phyloP scores from a whole-genome alignment of 2,113 vertebrate genomes.

The Hymenochirus boettgeri region DNA sequence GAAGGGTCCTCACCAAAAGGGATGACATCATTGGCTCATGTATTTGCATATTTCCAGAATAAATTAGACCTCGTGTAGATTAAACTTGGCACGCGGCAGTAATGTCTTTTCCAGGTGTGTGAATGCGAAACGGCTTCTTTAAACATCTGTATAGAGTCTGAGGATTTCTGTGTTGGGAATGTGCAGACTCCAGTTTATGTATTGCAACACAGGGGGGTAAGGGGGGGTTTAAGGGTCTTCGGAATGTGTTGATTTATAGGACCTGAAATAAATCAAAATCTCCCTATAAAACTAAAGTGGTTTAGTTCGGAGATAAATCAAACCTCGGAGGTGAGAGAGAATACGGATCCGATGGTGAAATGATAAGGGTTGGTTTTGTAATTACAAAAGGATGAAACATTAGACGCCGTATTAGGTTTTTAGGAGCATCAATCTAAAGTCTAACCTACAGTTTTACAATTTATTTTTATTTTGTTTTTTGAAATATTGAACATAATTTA shows the following conservation, averaged over 20 bases:
- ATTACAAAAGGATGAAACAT: constrained; percentile 15
- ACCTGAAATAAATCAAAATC: constrained; percentile 24
- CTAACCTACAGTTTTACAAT: too few species aligned
- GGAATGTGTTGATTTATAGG: constrained; percentile 32
- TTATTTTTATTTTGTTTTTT: too few species aligned
- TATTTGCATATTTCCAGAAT: too few species aligned
- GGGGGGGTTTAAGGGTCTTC: constrained; percentile 11
- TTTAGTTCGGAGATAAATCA: constrained; percentile 28
- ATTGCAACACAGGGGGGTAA: constrained; percentile 15
- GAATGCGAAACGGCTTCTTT: background rate
- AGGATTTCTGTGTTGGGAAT: background rate
- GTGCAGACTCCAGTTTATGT: background rate
- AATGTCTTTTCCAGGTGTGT: too few species aligned
- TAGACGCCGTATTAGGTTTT: constrained; percentile 14
- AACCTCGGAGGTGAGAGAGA: constrained; percentile 6
- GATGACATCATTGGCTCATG: too few species aligned
- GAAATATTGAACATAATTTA: too few species aligned
- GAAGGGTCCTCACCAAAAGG: too few species aligned
- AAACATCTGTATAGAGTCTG: background rate
- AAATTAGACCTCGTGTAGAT: too few species aligned
- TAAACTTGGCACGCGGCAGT: too few species aligned
- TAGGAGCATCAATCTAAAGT: background rate
- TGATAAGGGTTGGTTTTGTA: constrained; percentile 31
- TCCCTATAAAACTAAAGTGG: constrained; percentile 12
- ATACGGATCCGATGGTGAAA: constrained; percentile 3